phyloP scores from a whole-genome alignment of 2,888 invertebrate species.

The Conistra vaccinii region DNA sequence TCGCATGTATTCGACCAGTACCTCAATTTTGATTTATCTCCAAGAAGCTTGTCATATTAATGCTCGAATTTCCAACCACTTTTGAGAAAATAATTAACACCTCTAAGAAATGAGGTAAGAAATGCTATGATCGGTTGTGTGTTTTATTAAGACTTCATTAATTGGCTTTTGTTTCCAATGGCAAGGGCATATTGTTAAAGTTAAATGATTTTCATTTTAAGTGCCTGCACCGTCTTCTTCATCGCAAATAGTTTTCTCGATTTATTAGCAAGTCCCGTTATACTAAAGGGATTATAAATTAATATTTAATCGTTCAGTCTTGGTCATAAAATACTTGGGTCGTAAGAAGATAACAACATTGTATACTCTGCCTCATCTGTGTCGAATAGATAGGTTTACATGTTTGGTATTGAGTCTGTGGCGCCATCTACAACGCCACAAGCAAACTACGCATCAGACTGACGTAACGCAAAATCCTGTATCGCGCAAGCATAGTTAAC shows the following conservation, averaged over 20 bases:
- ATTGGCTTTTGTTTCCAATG: slow-evolving; percentile 4
- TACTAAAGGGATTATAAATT: slow-evolving; percentile 54
- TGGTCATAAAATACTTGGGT: slow-evolving; percentile 30
- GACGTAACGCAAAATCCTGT: too few relatives aligned
- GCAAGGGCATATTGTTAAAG: background rate
- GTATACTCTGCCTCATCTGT: slow-evolving; percentile 9
- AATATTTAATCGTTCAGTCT: slow-evolving; percentile 49
- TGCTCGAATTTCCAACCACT: too few relatives aligned
- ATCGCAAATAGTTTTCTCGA: slow-evolving; percentile 20
- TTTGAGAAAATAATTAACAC: too few relatives aligned
- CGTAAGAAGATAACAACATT: slow-evolving; percentile 31
- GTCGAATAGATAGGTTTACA: background rate
- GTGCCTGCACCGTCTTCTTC: background rate
- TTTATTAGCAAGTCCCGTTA: slow-evolving; percentile 50
- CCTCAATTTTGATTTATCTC: too few relatives aligned
- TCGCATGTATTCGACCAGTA: too few relatives aligned
- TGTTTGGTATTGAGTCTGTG: background rate
- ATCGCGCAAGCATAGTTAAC: too few relatives aligned
- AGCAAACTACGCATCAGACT: too few relatives aligned
- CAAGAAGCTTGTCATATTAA: too few relatives aligned
- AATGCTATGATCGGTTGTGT: background rate
- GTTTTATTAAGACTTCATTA: background rate
- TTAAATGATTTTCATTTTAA: slow-evolving; percentile 8
- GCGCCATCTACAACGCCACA: too few relatives aligned
- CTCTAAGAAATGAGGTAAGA: background rate